Evolutionary conservation across 2,888 invertebrate species (phyloP), one percentile per base, ranked within the genome.

Genomic region (Tridacna crocea): DNA sequence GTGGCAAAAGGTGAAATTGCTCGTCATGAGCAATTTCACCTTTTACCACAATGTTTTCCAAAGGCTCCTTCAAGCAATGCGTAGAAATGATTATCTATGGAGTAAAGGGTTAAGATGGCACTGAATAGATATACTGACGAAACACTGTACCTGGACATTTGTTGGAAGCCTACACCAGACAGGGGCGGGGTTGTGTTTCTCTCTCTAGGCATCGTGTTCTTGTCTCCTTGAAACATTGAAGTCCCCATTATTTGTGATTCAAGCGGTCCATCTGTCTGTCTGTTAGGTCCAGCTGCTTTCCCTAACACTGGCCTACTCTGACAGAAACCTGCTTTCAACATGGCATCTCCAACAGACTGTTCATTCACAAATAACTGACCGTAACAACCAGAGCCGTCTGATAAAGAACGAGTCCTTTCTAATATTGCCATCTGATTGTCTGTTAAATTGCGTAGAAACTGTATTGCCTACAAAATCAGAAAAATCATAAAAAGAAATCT

Each of bases 371-470:
- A 90, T 11, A 92, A 24, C 13, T 90, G 83, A 22, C 89, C 91
- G 81, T 90, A 92, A 75, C 81, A 88, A 11, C 92, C 92, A 26
- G 88, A 85, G 27, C 87, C 87, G 77, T 92, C 92, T 8, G 88
- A 81, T 3, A 92, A 77, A 10, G 83, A 78, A 17, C 85, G 80
- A 10, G 87, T 88, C 36, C 85, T 87, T 10, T 81, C 73, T 11
- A 87, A 74, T 60, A 86, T 86, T n/a, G 89, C 75, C 73, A 89
- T 83, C 73, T 89, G 87, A 36, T 88, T 88, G 68, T 91, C 88
- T 47, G 90, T 88, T 12, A 90, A 51, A 12, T 87, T 82, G 66
- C 87, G 88, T 55, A 92, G 78, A 73, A 84, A 90, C 51, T 87
- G 84, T 26, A 89, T 84, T 11, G 88, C 91, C 92, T 92, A 80